Percentiles rank a stretch among this genome's conserved stretches.
Evolutionary conservation across 2,797 vertebrate species (phyloP).

Genomic region (Rhinichthys osculus): DNA sequence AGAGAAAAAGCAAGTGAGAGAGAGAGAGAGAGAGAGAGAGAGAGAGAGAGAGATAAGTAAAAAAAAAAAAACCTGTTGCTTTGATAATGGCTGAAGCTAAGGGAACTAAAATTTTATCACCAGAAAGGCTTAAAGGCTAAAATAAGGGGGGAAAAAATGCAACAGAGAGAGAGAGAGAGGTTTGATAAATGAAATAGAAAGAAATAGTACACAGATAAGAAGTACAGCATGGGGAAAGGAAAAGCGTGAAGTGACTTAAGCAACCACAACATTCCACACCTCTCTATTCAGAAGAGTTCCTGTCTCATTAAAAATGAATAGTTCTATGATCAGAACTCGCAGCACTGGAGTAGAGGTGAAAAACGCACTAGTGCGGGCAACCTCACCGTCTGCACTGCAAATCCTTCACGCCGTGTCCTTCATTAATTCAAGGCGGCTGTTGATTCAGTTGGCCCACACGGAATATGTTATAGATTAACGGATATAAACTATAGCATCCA

Average conservation of each 20-base stretch:
- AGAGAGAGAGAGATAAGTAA: neutral
- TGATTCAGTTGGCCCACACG: neutral
- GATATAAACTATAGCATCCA: constrained; percentile 11
- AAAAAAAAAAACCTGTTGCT: constrained; percentile 28
- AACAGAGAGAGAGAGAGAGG: constrained; percentile 4
- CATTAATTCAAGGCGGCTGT: constrained; percentile 39
- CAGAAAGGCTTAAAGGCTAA: constrained; percentile 12
- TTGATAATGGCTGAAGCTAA: constrained; percentile 45
- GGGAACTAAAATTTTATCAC: constrained; percentile 24
- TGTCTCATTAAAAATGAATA: constrained; percentile 79
- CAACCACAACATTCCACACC: constrained; percentile 65
- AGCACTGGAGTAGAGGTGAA: constrained; percentile 73
- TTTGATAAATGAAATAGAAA: constrained; percentile 43
- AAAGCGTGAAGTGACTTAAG: constrained; percentile 70
- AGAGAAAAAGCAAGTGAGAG: neutral
- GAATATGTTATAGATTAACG: neutral
- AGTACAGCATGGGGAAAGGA: constrained; percentile 55
- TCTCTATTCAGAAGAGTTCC: constrained; percentile 66
- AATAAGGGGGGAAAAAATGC: neutral
- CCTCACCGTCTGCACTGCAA: constrained; percentile 55
- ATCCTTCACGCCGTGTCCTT: constrained; percentile 49
- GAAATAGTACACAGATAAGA: constrained; percentile 60
- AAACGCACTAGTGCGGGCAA: constrained; percentile 57
- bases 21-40: neutral
- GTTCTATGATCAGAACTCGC: constrained; percentile 67